Conservation (phyloP, 1,140 invertebrate genomes). For the Neodiprion fabricii region DNA sequence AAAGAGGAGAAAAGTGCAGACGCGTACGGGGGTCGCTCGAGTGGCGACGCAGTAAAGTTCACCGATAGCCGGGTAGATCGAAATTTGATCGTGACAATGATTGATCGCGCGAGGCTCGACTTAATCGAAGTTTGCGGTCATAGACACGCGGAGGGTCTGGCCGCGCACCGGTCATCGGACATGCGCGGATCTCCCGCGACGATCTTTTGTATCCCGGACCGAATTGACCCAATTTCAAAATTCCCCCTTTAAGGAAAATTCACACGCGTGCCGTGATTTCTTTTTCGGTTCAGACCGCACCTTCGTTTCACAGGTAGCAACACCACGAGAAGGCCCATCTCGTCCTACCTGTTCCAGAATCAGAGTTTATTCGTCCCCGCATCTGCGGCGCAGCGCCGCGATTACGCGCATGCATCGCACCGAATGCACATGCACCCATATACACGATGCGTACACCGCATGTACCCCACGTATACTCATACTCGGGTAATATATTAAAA, state of each 20-base stretch:
- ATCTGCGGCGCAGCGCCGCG: no score
- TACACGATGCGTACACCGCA: no score
- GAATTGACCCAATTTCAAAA: constrained; percentile 11
- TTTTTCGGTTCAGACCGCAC: neutral
- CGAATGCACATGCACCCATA: no score
- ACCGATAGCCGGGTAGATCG: neutral
- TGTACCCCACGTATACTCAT: no score
- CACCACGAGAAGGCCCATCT: no score
- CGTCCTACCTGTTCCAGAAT: no score
- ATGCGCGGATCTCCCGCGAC: constrained; percentile 4
- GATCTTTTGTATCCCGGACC: neutral
- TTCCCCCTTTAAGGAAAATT: neutral
- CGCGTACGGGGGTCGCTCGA: no score
- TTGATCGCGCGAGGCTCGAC: neutral
- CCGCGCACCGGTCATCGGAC: neutral
- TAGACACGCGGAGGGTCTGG: neutral
- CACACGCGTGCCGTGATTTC: neutral
- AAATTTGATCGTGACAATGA: constrained; percentile 5
- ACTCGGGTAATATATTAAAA: no score
- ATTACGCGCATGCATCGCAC: no score
- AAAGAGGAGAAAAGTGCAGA: no score
- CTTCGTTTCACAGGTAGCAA: neutral
- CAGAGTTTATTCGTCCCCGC: no score
- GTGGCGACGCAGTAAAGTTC: no score
- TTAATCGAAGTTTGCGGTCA: neutral